Evolutionary conservation across 2,113 vertebrate species (phyloP).

Genomic region (Bubalus kerabau): DNA sequence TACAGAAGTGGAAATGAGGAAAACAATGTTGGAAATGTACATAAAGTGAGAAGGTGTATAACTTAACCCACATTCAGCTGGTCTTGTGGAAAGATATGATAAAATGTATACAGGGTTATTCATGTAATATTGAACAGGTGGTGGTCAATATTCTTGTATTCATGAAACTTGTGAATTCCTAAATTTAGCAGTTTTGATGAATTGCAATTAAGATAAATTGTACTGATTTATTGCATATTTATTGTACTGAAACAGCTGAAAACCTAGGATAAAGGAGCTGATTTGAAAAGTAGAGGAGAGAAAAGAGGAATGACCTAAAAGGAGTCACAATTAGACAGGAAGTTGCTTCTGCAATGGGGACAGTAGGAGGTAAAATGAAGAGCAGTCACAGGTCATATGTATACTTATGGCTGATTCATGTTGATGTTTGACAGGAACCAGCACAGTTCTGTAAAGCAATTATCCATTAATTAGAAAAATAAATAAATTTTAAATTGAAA

Average conservation of each 20-base stretch:
- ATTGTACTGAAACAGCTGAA: not conserved
- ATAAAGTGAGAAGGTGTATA: not conserved
- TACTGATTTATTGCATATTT: no score
- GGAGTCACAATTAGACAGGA: not conserved
- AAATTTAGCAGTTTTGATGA: not conserved
- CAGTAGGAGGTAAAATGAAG: not conserved
- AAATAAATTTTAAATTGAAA: not conserved
- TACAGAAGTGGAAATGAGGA: not conserved
- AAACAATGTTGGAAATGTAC: no score
- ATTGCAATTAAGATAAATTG: not conserved
- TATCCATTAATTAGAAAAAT: not conserved
- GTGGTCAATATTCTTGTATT: not conserved
- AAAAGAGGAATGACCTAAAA: not conserved
- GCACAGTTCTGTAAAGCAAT: not conserved
- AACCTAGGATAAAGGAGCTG: not conserved
- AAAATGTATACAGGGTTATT: not conserved
- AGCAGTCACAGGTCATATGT: not conserved
- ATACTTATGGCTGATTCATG: not conserved
- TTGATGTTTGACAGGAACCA: not conserved
- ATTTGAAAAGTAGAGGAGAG: not conserved
- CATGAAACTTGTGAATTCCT: not conserved
- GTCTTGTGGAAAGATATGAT: not conserved
- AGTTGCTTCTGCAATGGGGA: not conserved
- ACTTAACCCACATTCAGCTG: not conserved
- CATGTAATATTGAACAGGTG: rapidly evolving